Evolutionary conservation across 2,888 invertebrate species (phyloP), one percentile per base, ranked within the genome.

Genomic region (Sceliomorpha sp.): DNA sequence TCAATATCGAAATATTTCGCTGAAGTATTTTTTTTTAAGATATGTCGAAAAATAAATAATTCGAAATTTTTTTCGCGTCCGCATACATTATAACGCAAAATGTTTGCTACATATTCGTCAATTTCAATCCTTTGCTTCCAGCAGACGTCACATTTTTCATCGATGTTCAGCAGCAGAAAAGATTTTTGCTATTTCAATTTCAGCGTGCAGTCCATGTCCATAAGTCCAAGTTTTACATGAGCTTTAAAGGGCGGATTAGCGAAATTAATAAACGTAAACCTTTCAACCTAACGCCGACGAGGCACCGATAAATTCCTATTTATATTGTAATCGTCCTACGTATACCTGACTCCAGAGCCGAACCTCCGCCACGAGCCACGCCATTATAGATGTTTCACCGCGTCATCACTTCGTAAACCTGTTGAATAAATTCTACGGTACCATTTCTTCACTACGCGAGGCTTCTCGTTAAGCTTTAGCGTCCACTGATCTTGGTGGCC

Each of bases 331-430:
- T 83, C 81, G 79, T 74, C 75, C 60, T 40, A 44, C 69, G 59
- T 53, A 40, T 45, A 34, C 56, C 14, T 10, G 53, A 27, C 27
- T 51, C 63, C 53, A 66, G 62, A 53, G 51, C 58, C 63, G 44
- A 39, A 51, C 48, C 51, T 62, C 51, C 67, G 76, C 75, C 78
- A 76, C 80, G 78, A 80, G 81, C 77, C 79, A 73, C 29, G 48
- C 79, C 80, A 83, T 85, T 83, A 85, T 79, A 78, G 77, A 80
- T 81, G 81, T 80, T 81, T 79, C 79, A 78, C 74, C 79, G 81
- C 82, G 81, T 86, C 86, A 78, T 84, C 85, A 86, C 85, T 86
- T 85, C 84, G 84, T 86, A 84, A 86, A 86, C 80, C 77, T 77
- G 78, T 77, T 76, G 76, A 79, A 82, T 83, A 82, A 83, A 82